These are phyloP conservation scores for mouse (Mus musculus) DNA, from an alignment of 2,113 vertebrate species.

Conservation along the genomic window DNA sequence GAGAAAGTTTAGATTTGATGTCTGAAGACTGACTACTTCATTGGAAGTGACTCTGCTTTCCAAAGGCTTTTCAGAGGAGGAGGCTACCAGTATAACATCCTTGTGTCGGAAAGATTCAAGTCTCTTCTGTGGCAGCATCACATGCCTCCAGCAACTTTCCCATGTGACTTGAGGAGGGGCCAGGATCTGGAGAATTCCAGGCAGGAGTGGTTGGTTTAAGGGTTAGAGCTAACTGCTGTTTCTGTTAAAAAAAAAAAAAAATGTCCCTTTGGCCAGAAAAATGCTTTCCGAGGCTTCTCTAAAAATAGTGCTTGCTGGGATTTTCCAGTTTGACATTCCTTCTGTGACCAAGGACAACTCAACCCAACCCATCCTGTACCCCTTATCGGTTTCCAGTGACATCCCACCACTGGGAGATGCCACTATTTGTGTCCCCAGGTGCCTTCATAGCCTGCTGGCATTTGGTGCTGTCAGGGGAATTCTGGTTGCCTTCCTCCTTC, in stretches of 20 bases:
- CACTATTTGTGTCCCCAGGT: not conserved
- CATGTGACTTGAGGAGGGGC: conserved; percentile 9
- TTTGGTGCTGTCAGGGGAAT: not conserved
- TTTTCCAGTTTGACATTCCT: conserved; percentile 81
- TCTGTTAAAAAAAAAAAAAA: conserved; percentile 12
- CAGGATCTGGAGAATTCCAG: conserved; percentile 30
- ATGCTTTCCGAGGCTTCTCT: conserved; percentile 66
- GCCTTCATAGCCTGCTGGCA: not conserved
- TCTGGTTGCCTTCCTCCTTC: not conserved
- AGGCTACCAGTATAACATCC: not conserved
- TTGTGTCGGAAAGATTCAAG: conserved; percentile 15
- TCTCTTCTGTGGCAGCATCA: not conserved
- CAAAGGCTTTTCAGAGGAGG: conserved; percentile 11
- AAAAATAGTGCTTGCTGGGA: conserved; percentile 79
- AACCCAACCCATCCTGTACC: not conserved
- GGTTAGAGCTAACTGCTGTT: conserved; percentile 66
- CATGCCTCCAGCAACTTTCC: conserved; percentile 14
- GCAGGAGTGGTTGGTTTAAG: conserved; percentile 22
- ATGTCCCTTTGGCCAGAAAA: conserved; percentile 65
- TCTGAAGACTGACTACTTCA: conserved; percentile 32
- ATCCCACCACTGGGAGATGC: not conserved
- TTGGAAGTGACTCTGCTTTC: conserved; percentile 38
- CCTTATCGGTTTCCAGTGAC: not conserved
- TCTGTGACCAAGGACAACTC: conserved; percentile 33
- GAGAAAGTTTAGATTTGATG: not conserved